Evolutionary conservation across 2,888 invertebrate species (phyloP), one percentile per base, ranked within the genome.

Genomic region (Acanthosepion pharaonis): DNA sequence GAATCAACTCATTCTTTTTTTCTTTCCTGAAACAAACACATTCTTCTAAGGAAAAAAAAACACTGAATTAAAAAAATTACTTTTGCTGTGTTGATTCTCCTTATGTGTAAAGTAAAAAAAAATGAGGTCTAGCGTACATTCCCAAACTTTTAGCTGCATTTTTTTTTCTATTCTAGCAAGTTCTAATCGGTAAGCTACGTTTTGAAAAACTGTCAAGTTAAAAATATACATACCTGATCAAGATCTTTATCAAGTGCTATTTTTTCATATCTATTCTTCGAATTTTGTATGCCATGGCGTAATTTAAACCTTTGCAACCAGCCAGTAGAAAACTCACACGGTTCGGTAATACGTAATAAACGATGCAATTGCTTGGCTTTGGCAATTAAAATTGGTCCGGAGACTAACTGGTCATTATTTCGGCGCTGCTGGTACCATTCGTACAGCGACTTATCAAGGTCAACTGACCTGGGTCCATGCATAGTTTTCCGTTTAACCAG

Each of bases 271-370:
- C 78, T 78, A 78, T 78, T 78, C 15, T 78, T 78, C n/a, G 78
- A 33, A 33, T 78, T 78, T 33, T 78, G 92, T 49, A 92, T 92
- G 92, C 92, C 92, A 92, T 92, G 92, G 48, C 92, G 92, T 51
- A 51, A 51, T 51, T 92, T 92, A 92, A 92, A 92, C 51, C 51
- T 42, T 92, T 92, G 92, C 92, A 92, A 51, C 92, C 92, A 92
- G 15, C 92, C 92, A 51, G 92, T 92, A n/a, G 92, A 92, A 92
- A 51, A 92, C 49, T 92, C 92, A n/a, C 92, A 92, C 28, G 48
- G 49, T 11, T 51, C 92, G 48, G 48, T 28, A 51, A 92, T 92
- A 11, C 51, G 48, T n/a, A 92, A 51, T 92, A 28, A 9, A 33
- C 92, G 48, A 51, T 92, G 92, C 28, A 51, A 92, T 48, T 92